Percentiles rank a stretch among this genome's conserved stretches.
Conservation (phyloP, 2,797 vertebrate genomes). For the Psittacula derbiana region DNA sequence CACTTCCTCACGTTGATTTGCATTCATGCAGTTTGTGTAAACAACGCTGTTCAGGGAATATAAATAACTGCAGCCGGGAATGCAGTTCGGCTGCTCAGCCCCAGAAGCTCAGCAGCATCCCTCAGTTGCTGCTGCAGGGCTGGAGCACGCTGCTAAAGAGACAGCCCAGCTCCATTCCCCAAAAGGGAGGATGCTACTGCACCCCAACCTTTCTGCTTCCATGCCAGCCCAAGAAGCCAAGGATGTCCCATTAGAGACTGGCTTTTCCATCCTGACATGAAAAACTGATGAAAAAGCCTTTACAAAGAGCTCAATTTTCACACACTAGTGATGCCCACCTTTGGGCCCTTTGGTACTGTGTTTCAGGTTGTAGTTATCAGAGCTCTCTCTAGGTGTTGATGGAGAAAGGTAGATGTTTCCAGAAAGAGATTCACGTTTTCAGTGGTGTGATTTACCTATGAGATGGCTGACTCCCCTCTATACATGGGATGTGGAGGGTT, state of each 20-base stretch:
- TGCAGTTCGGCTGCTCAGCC: constrained; percentile 35
- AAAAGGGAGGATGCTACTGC: neutral
- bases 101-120: constrained; percentile 42
- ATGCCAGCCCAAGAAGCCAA: neutral
- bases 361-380: neutral
- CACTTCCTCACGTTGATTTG: constrained; percentile 72
- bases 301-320: accelerated
- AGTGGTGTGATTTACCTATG: neutral
- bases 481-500: accelerated
- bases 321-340: neutral
- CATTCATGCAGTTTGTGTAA: constrained; percentile 78
- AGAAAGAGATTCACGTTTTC: neutral
- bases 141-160: neutral
- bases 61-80: constrained; percentile 70
- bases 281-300: neutral
- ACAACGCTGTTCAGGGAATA: constrained; percentile 73
- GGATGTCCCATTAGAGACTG: neutral
- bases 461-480: neutral
- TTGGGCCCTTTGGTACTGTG: neutral
- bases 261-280: neutral
- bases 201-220: neutral
- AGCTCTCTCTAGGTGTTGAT: neutral
- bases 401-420: neutral
- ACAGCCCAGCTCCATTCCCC: neutral
- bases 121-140: neutral